These are phyloP conservation scores for Thymelicus lineola DNA, from an alignment of 2,888 invertebrate species.

Conservation along the genomic window DNA sequence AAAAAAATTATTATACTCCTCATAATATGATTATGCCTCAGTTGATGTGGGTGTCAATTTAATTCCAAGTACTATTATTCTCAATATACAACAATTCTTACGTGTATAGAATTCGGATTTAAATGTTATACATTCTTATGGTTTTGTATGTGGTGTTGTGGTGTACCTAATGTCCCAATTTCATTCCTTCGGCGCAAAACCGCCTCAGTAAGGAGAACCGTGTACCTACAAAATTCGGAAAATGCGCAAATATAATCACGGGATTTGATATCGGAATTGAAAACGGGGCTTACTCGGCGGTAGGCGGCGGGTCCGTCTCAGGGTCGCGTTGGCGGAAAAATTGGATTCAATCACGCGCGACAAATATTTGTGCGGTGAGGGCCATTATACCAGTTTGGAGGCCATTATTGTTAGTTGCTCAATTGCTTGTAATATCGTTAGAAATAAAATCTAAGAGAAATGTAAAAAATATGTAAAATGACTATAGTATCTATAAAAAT, in stretches of 20 bases:
- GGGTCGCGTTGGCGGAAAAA: constrained; percentile 30
- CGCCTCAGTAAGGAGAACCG: background rate
- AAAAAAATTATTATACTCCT: too few species aligned
- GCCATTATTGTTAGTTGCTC: background rate
- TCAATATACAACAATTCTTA: too few species aligned
- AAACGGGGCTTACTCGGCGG: background rate
- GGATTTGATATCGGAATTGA: constrained; percentile 13
- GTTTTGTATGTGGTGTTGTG: too few species aligned
- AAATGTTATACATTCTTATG: too few species aligned
- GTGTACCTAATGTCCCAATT: background rate
- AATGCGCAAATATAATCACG: constrained; percentile 22
- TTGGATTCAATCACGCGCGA: constrained; percentile 47
- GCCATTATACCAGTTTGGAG: background rate
- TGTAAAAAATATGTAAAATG: too few species aligned
- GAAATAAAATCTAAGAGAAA: background rate
- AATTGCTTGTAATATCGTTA: background rate
- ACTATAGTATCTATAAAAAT: too few species aligned
- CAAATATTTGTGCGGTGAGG: constrained; percentile 50
- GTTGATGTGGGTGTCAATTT: too few species aligned
- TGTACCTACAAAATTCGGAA: constrained; percentile 5
- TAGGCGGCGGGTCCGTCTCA: constrained; percentile 1
- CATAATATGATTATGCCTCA: too few species aligned
- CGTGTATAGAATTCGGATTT: too few species aligned
- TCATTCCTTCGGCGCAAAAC: too few species aligned
- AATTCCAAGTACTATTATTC: too few species aligned